Evolutionary conservation across 2,888 invertebrate genomes (phyloP), one percentile per base, ranked within the genome.

Genomic region (Amblyjoppa proteus): DNA sequence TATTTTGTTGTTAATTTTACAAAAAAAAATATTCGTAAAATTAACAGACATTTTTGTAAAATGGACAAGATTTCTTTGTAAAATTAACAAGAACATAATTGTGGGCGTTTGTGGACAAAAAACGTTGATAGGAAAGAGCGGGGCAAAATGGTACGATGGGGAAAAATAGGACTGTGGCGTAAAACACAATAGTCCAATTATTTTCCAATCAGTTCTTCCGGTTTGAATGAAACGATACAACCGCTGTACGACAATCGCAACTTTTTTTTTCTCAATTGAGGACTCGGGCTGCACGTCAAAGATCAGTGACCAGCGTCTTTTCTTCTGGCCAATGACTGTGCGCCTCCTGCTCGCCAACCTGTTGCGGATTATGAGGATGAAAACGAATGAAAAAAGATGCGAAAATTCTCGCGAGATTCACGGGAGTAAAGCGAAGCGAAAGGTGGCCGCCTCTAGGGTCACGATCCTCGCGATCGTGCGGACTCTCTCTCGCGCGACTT

Each of bases 401-500:
- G 38, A 58, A 64, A 16, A 64, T n/a, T 64, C 31, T 64, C 64
- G 7, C 6, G 31, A 16, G 13, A 64, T 64, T 34, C 34, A 51
- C 11, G 64, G 11, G 75, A 76, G 66, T 51, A 49, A 45, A 76
- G n/a, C 51, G 66, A 66, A 38, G 75, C 64, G 75, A 51, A 66
- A 66, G 49, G 66, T 13, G 6, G 64, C 49, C 61, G 64, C 64
- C 61, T 75, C 13, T 4, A n/a, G 45, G 64, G 64, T 64, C 75
- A 64, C 20, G 64, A 75, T 64, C 66, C 25, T 20, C 45, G 66
- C 83, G 53, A 74, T 64, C 34, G 69, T 56, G 61, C 51, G 53
- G 68, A 58, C 41, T 53, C 53, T 66, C 69, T 58, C 64, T 34
- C 34, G 64, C 75, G 83, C 86, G 77, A 85, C 82, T 86, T 84